Evolutionary conservation across 2,113 vertebrate genomes (phyloP), one percentile per base, ranked within the genome.

Genomic region (Crotalus viridis): DNA sequence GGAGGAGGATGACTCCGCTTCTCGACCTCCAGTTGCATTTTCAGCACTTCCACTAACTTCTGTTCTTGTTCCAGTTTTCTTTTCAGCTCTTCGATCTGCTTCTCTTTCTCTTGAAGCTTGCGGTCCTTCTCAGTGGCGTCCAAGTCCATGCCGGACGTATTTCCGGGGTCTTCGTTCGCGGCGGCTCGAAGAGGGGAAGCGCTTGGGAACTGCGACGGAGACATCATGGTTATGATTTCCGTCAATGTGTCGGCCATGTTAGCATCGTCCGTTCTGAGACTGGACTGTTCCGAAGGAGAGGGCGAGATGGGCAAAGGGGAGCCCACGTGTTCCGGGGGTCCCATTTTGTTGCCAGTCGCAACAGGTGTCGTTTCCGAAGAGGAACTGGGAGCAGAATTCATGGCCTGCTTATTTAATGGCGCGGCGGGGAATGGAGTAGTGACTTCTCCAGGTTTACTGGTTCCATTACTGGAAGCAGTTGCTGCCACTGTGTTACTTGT

Each of bases 11-110:
- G 98, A 39, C 98, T 97, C 92, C 98, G 98, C 91, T 99, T 99
- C 93, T 99, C 99, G 92, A 98, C 98, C 96, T 99, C 98, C 24
- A 99, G 98, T 94, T 99, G 99, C 98, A 99, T 99, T 96, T 99
- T 99, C 90, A 99, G 97, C 89, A 98, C 98, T 95, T 99, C 99
- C 95, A 99, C 99, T 26, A 99, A 97, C 95, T 98, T 98, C 96
- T 99, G 99, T 96, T 99, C 99, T 91, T 99, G 98, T 96, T 99
- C 99, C 96, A 99, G 97, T 97, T 99, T 99, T 93, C 98, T 97
- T 97, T 99, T 99, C 56, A 99, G 97, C 97, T 99, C 99, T 89
- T 98, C 98, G 2, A 99, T 99, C 97, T 99, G 99, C 48, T 98
- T 98, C 96, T 99, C 98, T 93, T 99, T 99, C 96, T 99, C 99